phyloP scores from a whole-genome alignment of 2,113 vertebrate genomes.

The Marcusenius ussheri region DNA sequence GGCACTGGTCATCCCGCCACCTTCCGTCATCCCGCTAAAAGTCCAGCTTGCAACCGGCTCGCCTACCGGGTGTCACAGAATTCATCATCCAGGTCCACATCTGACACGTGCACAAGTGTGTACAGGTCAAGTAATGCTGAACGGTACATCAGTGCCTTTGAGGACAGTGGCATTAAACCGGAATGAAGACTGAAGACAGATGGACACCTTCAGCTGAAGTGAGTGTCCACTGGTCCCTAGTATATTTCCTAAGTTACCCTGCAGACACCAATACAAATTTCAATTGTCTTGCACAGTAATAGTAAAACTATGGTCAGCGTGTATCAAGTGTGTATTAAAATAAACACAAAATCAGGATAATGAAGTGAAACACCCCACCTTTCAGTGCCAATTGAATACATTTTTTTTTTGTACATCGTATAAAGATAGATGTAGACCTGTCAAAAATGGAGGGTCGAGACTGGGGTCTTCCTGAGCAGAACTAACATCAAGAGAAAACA shows the following conservation, averaged over 20 bases:
- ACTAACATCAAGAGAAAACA: neutral
- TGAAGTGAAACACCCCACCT: neutral
- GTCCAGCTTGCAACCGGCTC: neutral
- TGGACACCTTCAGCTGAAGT: neutral
- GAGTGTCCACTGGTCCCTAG: neutral
- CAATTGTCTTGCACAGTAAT: constrained; percentile 13
- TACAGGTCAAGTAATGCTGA: constrained; percentile 6
- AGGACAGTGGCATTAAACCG: constrained; percentile 1
- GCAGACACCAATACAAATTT: constrained; percentile 1
- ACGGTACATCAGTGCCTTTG: neutral
- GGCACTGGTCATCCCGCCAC: neutral
- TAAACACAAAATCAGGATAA: neutral
- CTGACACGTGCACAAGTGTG: neutral
- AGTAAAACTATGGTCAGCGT: neutral
- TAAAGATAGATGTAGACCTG: neutral
- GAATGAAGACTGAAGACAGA: neutral
- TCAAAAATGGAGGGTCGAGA: neutral
- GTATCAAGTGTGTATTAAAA: neutral
- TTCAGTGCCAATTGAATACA: neutral
- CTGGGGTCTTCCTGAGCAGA: constrained; percentile 4
- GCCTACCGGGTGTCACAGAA: neutral
- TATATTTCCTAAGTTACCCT: neutral
- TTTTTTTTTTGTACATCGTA: neutral
- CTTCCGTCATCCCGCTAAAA: neutral
- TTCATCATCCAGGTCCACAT: neutral